Base-by-base conservation (phyloP, 35 echinoderm and acorn worm species). In the Holothuria glaberrima region DNA sequence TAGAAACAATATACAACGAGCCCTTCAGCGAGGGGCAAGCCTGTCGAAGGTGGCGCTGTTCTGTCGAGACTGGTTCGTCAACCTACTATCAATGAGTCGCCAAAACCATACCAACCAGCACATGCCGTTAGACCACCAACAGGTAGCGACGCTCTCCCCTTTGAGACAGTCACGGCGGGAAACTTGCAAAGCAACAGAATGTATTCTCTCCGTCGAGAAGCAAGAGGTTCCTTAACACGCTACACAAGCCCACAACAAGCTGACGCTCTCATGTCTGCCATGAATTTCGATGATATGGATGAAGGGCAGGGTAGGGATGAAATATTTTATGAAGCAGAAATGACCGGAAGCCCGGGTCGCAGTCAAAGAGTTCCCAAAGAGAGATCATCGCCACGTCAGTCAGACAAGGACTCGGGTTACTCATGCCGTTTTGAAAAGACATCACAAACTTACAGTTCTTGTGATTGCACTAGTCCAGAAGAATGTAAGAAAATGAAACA, bases 111-210 rank as follows among this genome's bases (percentile, higher is more conserved):
- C n/a, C 16, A 56, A 30, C 10, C 35, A 0, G 54, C 14, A 22
- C 12, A 46, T 28, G 34, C 9, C 17, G 57, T 61, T 13, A 19
- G 14, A 17, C 79, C 48, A 27, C 79, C 79, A 5, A 60, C 24
- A 22, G 30, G 58, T 14, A 30, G 80, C 13, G 80, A 84, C 57
- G 30, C 14, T 30, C 25, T 84, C n/a, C 46, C 80, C 22, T 58
- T 84, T 25, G 12, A 84, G 80, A 84, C 80, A 32, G 57, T 84
- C 24, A 6, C 9, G n/a, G 80, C 80, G 9, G 80, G 80, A 35
- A 32, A 84, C 12, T 31, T 63, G 16, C 26, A 84, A 22, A 84
- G 80, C 22, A 84, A 84, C 58, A 48, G 80, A 61, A 9, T 54
- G 20, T 84, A 31, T 32, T 46, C 59, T 12, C 80, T 84, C 33